Evolutionary conservation across 2,888 invertebrate genomes (phyloP).

Genomic region (Ypsolopha scabrella): DNA sequence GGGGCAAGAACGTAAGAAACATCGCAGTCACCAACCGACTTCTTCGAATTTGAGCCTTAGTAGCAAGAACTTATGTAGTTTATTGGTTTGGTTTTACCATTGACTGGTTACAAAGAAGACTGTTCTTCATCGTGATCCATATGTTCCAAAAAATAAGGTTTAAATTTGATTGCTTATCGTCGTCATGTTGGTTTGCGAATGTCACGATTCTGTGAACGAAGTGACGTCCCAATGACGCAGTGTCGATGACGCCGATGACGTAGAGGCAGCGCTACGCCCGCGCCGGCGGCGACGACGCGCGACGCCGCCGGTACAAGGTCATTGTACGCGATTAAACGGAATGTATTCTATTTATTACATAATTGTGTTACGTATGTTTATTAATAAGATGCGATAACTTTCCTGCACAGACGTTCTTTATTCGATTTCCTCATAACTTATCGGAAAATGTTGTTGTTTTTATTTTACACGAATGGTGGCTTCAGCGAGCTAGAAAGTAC

Average conservation of each 20-base stretch:
- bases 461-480: too few relatives aligned
- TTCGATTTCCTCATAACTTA: too few relatives aligned
- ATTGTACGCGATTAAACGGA: conserved; percentile 21
- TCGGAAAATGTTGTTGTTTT: too few relatives aligned
- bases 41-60: too few relatives aligned
- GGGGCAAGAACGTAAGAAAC: too few relatives aligned
- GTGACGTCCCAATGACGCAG: neutral
- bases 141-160: neutral
- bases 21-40: too few relatives aligned
- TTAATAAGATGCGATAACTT: conserved; percentile 9
- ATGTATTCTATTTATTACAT: conserved; percentile 27
- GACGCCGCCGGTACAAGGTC: conserved; percentile 26
- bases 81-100: too few relatives aligned
- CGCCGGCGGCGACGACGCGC: neutral
- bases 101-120: too few relatives aligned
- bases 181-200: neutral
- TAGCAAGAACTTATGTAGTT: too few relatives aligned
- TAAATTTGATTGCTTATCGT: neutral
- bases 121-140: neutral
- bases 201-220: neutral
- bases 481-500: too few relatives aligned
- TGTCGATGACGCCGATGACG: neutral
- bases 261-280: neutral
- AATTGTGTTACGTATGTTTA: conserved; percentile 25
- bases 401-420: too few relatives aligned